Conservation (phyloP, 2,113 vertebrate genomes). For the Cyanoramphus novaezelandiae region DNA sequence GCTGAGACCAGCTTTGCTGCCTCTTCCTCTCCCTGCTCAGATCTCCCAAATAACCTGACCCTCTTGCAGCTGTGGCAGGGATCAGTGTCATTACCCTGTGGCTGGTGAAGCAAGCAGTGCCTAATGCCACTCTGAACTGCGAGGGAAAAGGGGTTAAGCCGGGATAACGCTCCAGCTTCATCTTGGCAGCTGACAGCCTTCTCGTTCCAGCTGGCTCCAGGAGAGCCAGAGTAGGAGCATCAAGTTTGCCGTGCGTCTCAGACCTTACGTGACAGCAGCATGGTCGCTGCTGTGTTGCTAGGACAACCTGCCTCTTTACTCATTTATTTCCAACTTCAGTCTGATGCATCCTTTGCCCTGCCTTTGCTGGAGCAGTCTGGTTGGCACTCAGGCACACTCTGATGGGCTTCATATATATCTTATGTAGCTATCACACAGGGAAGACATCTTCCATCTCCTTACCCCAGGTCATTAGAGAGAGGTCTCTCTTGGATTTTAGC, state of each 20-base stretch:
- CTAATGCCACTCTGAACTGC: neutral
- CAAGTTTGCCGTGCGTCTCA: neutral
- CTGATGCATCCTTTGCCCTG: neutral
- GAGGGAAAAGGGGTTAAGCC: constrained; percentile 19
- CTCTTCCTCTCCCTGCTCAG: neutral
- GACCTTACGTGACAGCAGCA: neutral
- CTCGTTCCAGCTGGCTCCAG: neutral
- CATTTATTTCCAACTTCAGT: neutral
- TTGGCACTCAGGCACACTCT: neutral
- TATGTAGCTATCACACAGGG: neutral
- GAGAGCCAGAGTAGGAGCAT: neutral
- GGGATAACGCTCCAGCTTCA: constrained; percentile 6
- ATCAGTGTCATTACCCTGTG: neutral
- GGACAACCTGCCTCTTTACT: neutral
- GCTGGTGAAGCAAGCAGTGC: neutral
- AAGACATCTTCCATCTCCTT: neutral
- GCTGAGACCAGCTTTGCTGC: neutral
- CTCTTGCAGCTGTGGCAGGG: neutral
- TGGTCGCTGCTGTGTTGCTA: neutral
- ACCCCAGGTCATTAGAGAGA: neutral
- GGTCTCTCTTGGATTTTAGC: neutral
- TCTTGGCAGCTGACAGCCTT: neutral
- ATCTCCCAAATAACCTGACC: neutral
- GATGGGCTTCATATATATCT: neutral
- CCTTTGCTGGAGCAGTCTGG: neutral